Base-by-base conservation (phyloP, 2,888 invertebrate genomes). In the Agrotis ipsilon region DNA sequence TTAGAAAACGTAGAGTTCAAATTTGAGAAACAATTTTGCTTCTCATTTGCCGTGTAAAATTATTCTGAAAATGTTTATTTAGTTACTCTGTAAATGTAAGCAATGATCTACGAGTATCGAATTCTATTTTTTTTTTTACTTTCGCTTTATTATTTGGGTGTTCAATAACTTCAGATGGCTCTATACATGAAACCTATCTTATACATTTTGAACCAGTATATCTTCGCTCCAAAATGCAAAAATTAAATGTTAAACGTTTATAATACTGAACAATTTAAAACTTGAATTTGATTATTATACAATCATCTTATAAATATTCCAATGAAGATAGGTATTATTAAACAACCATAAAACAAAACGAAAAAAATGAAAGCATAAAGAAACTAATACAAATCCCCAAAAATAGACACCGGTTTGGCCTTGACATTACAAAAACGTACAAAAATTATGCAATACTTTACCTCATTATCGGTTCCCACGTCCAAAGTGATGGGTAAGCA, bases 401-500 rank as follows among this genome's bases (percentile, higher is more conserved):
- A 57, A 51, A 54, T 62, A 72, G 51, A 61, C 45, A 71, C n/a
- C 19, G 58, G 54, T 32, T 43, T 49, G 62, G 32, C 83, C 83
- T 68, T 83, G 83, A 69, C 80, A 76, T 76, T 80, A 72, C 43
- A 60, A 60, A 64, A 59, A 55, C 46, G 11, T 58, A n/a, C n/a
- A 61, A 68, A 72, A 72, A 68, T 71, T 60, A 65, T 72, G 43
- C 39, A 48, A 6, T 62, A 80, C 75, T 6, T 65, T 83, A 98
- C 98, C 96, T 98, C 97, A 91, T 99, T 99, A 88, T 99, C 98
- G 57, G 99, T 99, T 32, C 99, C 99, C 11, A 99, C 99, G 94
- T 99, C 99, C 81, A 99, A 97, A 24, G 98, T 97, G 87, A 99
- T 98, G 1, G 99, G 99, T 75, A 99, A 96, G 92, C 99, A 99